These are phyloP conservation scores for Aleiodes alternator DNA, from an alignment of 2,888 invertebrate genomes.

Conservation along the genomic window DNA sequence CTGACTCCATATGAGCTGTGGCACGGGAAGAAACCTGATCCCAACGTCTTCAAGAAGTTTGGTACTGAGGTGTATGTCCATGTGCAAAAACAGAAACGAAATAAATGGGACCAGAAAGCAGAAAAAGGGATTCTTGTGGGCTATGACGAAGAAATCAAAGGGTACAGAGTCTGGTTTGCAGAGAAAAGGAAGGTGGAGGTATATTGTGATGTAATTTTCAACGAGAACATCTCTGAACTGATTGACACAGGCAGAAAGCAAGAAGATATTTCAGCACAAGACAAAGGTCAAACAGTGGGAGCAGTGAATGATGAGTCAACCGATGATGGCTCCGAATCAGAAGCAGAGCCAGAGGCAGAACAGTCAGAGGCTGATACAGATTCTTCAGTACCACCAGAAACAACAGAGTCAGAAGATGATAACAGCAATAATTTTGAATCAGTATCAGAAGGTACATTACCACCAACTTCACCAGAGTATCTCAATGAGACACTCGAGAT, in stretches of 20 bases:
- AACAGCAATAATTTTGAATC: no score
- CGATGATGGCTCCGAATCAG: neutral
- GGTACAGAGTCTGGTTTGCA: slow-evolving; percentile 5
- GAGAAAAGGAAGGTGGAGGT: neutral
- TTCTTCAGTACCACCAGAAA: neutral
- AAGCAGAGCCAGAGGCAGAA: neutral
- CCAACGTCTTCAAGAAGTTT: slow-evolving; percentile 25
- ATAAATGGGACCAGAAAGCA: slow-evolving; percentile 6
- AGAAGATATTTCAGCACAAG: no score
- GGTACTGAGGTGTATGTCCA: slow-evolving; percentile 35
- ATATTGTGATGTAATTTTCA: neutral
- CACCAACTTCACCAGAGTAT: no score
- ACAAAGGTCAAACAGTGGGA: no score
- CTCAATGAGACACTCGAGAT: no score
- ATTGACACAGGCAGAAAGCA: no score
- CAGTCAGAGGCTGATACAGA: neutral
- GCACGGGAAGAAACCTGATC: neutral
- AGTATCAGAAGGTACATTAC: no score
- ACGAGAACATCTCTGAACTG: no score
- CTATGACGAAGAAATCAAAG: neutral
- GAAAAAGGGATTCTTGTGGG: slow-evolving; percentile 2
- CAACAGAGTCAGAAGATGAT: neutral
- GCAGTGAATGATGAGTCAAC: neutral
- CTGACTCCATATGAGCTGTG: slow-evolving; percentile 15
- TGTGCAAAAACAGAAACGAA: slow-evolving; percentile 11